Percentiles rank a stretch among this genome's conserved stretches.
Evolutionary conservation across 2,888 invertebrate genomes (phyloP).

Genomic region (Allophyes oxyacanthae): DNA sequence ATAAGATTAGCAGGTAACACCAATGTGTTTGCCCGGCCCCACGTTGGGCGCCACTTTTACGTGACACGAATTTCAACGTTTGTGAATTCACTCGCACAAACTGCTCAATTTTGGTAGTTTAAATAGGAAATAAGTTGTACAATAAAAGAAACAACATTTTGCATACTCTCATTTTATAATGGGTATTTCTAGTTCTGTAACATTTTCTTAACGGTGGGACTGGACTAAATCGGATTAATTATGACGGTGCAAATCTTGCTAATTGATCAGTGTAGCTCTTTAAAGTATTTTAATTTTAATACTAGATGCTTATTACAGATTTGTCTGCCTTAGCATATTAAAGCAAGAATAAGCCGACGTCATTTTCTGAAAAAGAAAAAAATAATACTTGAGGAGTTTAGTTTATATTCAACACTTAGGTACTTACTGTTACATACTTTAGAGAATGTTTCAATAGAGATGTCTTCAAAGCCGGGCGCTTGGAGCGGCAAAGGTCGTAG

Average conservation of each 20-base stretch:
- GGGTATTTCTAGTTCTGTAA: conserved; percentile 2
- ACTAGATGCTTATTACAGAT: conserved; percentile 23
- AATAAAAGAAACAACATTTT: conserved; percentile 24
- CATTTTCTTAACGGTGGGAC: neutral
- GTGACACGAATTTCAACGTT: conserved; percentile 59
- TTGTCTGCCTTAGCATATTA: conserved; percentile 74
- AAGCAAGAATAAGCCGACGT: conserved; percentile 66
- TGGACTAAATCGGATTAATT: conserved; percentile 21
- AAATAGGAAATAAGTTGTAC: conserved; percentile 25
- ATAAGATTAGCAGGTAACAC: conserved; percentile 58
- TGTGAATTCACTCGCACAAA: conserved; percentile 47
- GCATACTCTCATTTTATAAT: conserved; percentile 8
- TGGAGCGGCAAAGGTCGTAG: conserved; percentile 68
- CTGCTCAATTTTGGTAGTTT: conserved; percentile 35
- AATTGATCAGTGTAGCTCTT: conserved; percentile 2
- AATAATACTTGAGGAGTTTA: neutral
- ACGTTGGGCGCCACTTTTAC: conserved; percentile 61
- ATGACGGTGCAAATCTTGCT: conserved; percentile 7
- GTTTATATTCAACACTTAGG: neutral
- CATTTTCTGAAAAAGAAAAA: conserved; percentile 25
- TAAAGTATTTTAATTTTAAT: conserved; percentile 10
- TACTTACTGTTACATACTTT: conserved; percentile 62
- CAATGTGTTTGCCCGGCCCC: conserved; percentile 60
- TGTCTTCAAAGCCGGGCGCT: conserved; percentile 71
- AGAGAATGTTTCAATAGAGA: conserved; percentile 77